A percentile compares a stretch with the other conserved stretches of the same genome.
These are phyloP conservation scores for Cataglyphis cursor DNA, from an alignment of 2,888 invertebrate genomes.

Conservation along the genomic window DNA sequence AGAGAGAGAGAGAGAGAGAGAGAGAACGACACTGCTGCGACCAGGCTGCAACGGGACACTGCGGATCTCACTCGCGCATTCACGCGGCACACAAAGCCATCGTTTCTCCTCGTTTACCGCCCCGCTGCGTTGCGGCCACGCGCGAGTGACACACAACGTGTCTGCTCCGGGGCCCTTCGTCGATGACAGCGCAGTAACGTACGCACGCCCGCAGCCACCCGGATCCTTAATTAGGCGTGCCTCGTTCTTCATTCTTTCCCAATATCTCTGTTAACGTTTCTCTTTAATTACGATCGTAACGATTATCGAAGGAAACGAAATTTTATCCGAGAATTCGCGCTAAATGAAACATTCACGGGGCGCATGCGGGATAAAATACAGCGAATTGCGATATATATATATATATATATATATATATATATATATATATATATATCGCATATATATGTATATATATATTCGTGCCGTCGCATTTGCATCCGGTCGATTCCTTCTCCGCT, in stretches of 20 bases:
- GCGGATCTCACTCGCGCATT: conserved; percentile 59
- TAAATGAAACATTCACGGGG: background rate
- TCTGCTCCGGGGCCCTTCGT: background rate
- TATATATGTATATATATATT: background rate
- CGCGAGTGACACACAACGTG: conserved; percentile 58
- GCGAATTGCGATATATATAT: background rate
- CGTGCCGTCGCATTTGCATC: background rate
- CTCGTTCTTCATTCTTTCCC: background rate
- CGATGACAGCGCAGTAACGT: conserved; percentile 56
- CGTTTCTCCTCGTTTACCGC: conserved; percentile 41
- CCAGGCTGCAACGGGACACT: conserved; percentile 60
- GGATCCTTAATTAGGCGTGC: conserved; percentile 20
- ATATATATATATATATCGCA: too few species aligned
- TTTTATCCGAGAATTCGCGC: background rate
- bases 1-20: background rate
- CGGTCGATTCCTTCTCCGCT: conserved; percentile 7
- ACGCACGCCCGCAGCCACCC: background rate
- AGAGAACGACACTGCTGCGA: background rate
- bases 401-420: background rate
- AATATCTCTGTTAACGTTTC: background rate
- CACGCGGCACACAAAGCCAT: conserved; percentile 51
- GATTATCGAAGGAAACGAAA: background rate
- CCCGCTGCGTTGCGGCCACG: conserved; percentile 66
- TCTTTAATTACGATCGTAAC: background rate
- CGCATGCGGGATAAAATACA: background rate